Evolutionary conservation across 2,888 invertebrate species (phyloP).

Genomic region (Caenorhabditis macrosperma): DNA sequence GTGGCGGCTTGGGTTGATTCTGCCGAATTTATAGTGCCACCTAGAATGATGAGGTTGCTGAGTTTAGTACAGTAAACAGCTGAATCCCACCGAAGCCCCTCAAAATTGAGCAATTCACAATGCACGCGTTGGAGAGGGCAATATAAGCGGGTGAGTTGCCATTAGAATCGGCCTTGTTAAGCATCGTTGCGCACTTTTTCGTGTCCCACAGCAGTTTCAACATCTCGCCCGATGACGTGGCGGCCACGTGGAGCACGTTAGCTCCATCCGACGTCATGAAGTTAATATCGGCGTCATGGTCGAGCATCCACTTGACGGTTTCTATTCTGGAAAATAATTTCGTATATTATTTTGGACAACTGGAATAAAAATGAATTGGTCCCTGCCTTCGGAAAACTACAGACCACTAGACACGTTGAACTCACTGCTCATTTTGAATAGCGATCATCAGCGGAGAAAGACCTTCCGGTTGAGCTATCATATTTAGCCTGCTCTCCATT

Average conservation of each 20-base stretch:
- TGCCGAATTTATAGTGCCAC: not conserved
- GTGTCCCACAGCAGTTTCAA: slow-evolving; percentile 68
- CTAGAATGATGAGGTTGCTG: too few relatives aligned
- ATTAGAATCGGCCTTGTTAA: slow-evolving; percentile 39
- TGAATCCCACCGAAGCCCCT: slow-evolving; percentile 34
- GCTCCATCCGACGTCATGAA: slow-evolving; percentile 98
- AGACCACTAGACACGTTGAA: too few relatives aligned
- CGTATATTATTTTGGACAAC: too few relatives aligned
- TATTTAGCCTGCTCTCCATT: slow-evolving; percentile 48
- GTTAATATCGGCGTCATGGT: slow-evolving; percentile 88
- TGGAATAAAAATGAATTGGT: too few relatives aligned
- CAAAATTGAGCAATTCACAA: slow-evolving; percentile 51
- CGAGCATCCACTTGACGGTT: slow-evolving; percentile 71
- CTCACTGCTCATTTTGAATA: slow-evolving; percentile 72
- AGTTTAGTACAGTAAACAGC: too few relatives aligned
- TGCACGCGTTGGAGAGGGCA: slow-evolving; percentile 50
- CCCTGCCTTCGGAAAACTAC: too few relatives aligned
- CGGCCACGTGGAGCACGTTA: slow-evolving; percentile 72
- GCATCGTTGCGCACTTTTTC: slow-evolving; percentile 47
- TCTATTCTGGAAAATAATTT: slow-evolving; percentile 53
- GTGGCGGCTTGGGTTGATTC: slow-evolving; percentile 33
- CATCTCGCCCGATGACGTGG: slow-evolving; percentile 86
- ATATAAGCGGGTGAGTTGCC: slow-evolving; percentile 61
- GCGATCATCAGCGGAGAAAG: slow-evolving; percentile 74
- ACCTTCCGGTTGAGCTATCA: slow-evolving; percentile 74